Conservation (phyloP, 1,140 invertebrate species). For the Tyrophagus putrescentiae region DNA sequence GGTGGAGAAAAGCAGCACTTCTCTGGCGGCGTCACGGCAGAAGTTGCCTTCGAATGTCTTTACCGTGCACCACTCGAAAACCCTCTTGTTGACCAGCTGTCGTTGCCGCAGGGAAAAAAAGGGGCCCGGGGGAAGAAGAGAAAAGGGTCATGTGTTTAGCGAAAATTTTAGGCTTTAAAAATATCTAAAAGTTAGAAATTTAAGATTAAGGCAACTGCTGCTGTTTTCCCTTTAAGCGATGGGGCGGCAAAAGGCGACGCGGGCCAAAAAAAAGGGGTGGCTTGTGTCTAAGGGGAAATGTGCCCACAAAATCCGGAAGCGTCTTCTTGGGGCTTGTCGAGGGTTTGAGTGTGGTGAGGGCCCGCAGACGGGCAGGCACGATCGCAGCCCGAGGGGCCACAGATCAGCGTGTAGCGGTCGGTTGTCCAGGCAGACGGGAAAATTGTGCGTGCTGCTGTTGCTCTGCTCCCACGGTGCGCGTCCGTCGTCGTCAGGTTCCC, state of each 20-base stretch:
- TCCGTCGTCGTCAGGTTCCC: not conserved
- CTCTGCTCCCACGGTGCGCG: too few species aligned
- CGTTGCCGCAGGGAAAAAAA: conserved; percentile 34
- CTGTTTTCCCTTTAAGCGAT: not conserved
- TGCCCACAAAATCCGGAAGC: conserved; percentile 4
- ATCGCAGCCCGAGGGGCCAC: conserved; percentile 52
- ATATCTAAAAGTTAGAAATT: too few species aligned
- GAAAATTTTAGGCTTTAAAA: too few species aligned
- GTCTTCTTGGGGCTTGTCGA: too few species aligned
- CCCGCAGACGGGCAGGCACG: conserved; percentile 41
- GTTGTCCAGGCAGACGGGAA: not conserved
- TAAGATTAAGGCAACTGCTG: too few species aligned
- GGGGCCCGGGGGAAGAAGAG: too few species aligned
- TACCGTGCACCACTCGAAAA: conserved; percentile 46
- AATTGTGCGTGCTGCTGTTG: not conserved
- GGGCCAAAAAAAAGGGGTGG: too few species aligned
- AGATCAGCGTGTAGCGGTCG: conserved; percentile 48
- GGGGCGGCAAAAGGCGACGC: too few species aligned
- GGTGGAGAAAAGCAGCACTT: conserved; percentile 59
- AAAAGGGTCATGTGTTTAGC: too few species aligned
- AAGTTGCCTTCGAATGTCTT: conserved; percentile 42
- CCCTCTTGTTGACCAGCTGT: conserved; percentile 56
- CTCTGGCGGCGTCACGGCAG: too few species aligned
- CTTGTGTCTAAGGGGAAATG: too few species aligned
- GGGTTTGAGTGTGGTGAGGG: conserved; percentile 25